phyloP scores from a whole-genome alignment of 2,888 invertebrate genomes.

The Pogonocherus hispidulus region DNA sequence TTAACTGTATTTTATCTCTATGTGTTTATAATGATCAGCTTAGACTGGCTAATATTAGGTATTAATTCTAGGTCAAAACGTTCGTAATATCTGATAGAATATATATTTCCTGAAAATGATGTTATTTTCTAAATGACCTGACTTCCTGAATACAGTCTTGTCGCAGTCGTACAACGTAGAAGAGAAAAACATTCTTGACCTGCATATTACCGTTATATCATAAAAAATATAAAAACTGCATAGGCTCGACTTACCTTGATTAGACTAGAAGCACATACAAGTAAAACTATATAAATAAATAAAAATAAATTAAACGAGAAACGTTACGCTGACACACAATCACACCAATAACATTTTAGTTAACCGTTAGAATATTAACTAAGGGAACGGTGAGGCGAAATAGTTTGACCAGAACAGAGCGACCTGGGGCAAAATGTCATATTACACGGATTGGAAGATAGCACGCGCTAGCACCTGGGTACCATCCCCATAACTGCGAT shows the following conservation, averaged over 20 bases:
- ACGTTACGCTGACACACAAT: slow-evolving; percentile 45
- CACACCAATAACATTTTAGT: slow-evolving; percentile 48
- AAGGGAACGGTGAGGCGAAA: too few species aligned
- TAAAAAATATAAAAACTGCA: not conserved
- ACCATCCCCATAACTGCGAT: slow-evolving; percentile 63
- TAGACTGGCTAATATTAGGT: too few species aligned
- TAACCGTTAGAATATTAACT: slow-evolving; percentile 33
- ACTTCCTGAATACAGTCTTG: too few species aligned
- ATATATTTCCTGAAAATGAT: too few species aligned
- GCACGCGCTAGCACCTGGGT: slow-evolving; percentile 60
- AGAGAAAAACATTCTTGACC: too few species aligned
- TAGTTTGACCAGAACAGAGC: not conserved
- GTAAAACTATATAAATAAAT: slow-evolving; percentile 39
- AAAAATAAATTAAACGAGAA: slow-evolving; percentile 40
- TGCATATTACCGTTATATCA: too few species aligned
- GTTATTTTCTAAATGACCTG: too few species aligned
- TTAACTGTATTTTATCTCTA: too few species aligned
- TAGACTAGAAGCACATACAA: slow-evolving; percentile 27
- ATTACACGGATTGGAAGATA: slow-evolving; percentile 46
- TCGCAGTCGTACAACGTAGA: too few species aligned
- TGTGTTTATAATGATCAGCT: too few species aligned
- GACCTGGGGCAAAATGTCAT: slow-evolving; percentile 7
- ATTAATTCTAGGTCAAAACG: too few species aligned
- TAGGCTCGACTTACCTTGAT: slow-evolving; percentile 18
- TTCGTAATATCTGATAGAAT: too few species aligned